These are phyloP conservation scores for Speoplatyrhinus poulsoni DNA, from an alignment of 2,113 vertebrate species.

Conservation along the genomic window DNA sequence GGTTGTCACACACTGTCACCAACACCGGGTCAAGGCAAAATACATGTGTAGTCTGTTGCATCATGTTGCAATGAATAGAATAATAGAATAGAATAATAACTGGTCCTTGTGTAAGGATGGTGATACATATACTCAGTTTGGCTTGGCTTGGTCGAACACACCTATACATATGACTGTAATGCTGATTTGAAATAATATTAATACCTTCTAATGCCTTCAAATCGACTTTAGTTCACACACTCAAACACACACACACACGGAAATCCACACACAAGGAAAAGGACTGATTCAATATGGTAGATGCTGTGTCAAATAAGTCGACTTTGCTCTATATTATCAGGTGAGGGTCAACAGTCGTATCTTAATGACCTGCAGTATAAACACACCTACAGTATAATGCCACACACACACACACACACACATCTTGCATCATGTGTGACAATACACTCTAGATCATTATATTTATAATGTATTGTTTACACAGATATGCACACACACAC, in stretches of 20 bases:
- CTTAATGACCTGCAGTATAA: background rate
- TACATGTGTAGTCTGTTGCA: too few relatives aligned
- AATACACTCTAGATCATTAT: background rate
- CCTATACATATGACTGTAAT: too few relatives aligned
- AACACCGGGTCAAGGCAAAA: too few relatives aligned
- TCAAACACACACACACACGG: background rate
- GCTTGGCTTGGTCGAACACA: too few relatives aligned
- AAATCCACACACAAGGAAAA: background rate
- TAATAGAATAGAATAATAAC: too few relatives aligned
- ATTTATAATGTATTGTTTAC: background rate
- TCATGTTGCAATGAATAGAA: too few relatives aligned
- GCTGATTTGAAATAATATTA: too few relatives aligned
- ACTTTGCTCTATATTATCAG: constrained; percentile 23
- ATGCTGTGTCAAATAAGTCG: constrained; percentile 8
- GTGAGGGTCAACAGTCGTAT: background rate
- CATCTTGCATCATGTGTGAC: background rate
- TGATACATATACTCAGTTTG: too few relatives aligned
- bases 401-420: constrained; percentile 6
- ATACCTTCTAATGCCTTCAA: too few relatives aligned
- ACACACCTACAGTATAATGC: background rate
- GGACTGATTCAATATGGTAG: background rate
- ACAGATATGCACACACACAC: background rate
- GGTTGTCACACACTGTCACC: too few relatives aligned
- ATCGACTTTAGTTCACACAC: background rate
- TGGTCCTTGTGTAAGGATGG: too few relatives aligned